Evolutionary conservation across 1,140 invertebrate genomes (phyloP), one percentile per base, ranked within the genome.

Genomic region (Sesamia nonagrioides): DNA sequence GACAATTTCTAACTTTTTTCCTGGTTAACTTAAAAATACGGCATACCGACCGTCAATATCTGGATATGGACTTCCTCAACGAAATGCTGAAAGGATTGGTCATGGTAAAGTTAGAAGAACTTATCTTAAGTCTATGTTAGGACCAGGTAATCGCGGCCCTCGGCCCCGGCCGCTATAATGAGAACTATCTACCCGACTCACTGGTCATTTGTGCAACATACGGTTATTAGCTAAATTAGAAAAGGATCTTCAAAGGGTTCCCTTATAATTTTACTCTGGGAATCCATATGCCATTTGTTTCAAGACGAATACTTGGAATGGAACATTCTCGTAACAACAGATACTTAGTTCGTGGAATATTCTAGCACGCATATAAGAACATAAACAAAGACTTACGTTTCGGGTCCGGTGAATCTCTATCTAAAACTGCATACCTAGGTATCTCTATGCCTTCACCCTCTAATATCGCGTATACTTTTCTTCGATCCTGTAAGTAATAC

Each of bases 391-490:
- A 95, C 96, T 96, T 96, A 98, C 98, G 97, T 96, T 98, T 98
- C 6, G 98, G 98, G 95, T 99, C 97, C 1, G 97, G 96, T 9
- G 98, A 98, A 90, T 99, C 98, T 93, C 99, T 96, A 94, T 99
- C 98, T 52, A 99, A 95, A 18, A 99, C 98, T 33, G 99, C 99
- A 96, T 99, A 99, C 78, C 99, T 96, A 13, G 99, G 99, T 95
- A 99, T 98, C 94, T 99, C 98, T 84, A 99, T 99, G 27, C 98
- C 99, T 94, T 99, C 98, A 77, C 97, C 96, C 90, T 99, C 97
- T 84, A 99, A 95, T 86, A 99, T 99, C 48, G 98, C 96, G 95
- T 99, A 99, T 0, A 99, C 99, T 95, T 97, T 98, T 92, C 98
- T 96, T 81, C 99, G 96, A 94, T 99, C 98, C 97, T 97, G 91